Conservation (phyloP, 2,888 invertebrate species). For the Cantharis flavilabris region DNA sequence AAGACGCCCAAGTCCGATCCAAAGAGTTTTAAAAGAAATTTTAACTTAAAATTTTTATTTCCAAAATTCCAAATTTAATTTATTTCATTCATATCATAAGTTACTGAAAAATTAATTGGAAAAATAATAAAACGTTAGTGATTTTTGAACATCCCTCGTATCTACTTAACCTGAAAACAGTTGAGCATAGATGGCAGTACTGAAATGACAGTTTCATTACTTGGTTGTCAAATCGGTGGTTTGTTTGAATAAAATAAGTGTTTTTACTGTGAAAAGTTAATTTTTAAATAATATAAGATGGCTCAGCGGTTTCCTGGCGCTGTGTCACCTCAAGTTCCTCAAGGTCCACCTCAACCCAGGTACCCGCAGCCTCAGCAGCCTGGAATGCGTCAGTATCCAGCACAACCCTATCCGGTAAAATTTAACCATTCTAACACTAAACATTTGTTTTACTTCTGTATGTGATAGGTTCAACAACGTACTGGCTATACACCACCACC, state of each 20-base stretch:
- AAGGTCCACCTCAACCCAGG: slow-evolving; percentile 62
- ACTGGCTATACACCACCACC: slow-evolving; percentile 72
- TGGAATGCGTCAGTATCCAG: slow-evolving; percentile 71
- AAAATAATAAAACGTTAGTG: too few species aligned
- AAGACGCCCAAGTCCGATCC: too few species aligned
- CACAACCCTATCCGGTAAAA: slow-evolving; percentile 75
- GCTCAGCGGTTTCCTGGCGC: slow-evolving; percentile 63
- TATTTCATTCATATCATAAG: too few species aligned
- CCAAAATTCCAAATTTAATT: too few species aligned
- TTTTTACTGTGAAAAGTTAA: background rate
- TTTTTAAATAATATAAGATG: slow-evolving; percentile 48
- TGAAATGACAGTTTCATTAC: background rate
- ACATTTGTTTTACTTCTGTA: slow-evolving; percentile 14
- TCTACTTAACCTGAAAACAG: background rate
- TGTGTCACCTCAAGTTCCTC: slow-evolving; percentile 59
- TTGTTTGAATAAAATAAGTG: background rate
- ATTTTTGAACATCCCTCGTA: background rate
- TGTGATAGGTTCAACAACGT: slow-evolving; percentile 60
- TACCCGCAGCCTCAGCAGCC: slow-evolving; percentile 67
- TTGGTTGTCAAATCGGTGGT: background rate
- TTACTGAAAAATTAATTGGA: too few species aligned
- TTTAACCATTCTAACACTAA: background rate
- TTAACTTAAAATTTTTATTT: too few species aligned
- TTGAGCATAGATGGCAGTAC: background rate
- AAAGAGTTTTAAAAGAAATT: too few species aligned